Evolutionary conservation across 2,113 vertebrate species (phyloP), one percentile per base, ranked within the genome.

Genomic region (Chaetops frenatus): DNA sequence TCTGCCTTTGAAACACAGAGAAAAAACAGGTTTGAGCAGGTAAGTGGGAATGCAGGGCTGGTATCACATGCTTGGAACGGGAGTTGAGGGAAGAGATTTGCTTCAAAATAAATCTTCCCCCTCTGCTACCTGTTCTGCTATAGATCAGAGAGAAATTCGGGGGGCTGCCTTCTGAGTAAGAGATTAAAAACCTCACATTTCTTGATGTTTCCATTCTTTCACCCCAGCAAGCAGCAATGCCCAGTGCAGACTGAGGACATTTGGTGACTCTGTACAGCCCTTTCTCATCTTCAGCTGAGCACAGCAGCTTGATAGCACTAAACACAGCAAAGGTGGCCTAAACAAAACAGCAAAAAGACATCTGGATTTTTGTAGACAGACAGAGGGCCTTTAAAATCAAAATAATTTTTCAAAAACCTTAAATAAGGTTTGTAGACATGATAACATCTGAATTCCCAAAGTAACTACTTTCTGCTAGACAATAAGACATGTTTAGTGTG

Each of bases 221-320:
- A 5, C 10, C 48, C 54, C 28, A 81, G 54, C 31, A 35, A 60
- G 45, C 40, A 61, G 45, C 45, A 21, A 40, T 15, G 21, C 3
- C 10, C 44, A 73, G 5, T 2, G 22, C 33, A 57, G 36, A 15
- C 5, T 33, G 15, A 57, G 60, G 78, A 19, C 14, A n/a, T 31
- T 20, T 56, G 40, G 14, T 51, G 60, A 6, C 16, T 35, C 27
- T 47, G 14, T 12, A 12, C 64, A 61, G 31, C 9, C 35, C 69
- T 27, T n/a, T 50, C n/a, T 74, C 35, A 23, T 8, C 45, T 56
- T 31, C 45, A 69, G 19, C 4, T 77, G 15, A 40, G 18, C 2
- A 0, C 2, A 38, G 24, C 53, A 42, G 17, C 23, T 10, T 24
- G 22, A 1, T 10, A 48, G 25, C 22, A 36, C 15, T 22, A 15